phyloP scores from a whole-genome alignment of 2,888 invertebrate genomes.

The Spialia ferax region DNA sequence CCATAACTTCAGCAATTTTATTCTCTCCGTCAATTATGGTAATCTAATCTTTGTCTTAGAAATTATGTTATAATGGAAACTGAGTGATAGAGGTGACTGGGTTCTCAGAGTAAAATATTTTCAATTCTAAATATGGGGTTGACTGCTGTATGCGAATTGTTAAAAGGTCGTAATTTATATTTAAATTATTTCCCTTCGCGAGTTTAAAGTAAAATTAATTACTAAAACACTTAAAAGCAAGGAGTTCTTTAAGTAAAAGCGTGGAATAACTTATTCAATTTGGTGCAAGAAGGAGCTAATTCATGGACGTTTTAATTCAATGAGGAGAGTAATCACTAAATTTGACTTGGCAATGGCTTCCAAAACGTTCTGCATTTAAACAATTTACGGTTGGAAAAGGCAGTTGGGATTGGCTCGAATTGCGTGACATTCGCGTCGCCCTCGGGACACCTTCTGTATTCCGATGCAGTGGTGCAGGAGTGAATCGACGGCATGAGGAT shows the following conservation, averaged over 20 bases:
- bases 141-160: neutral
- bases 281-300: constrained; percentile 40
- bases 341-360: constrained; percentile 40
- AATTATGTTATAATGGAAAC: too few species aligned
- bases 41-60: too few species aligned
- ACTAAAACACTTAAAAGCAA: constrained; percentile 39
- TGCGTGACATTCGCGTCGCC: constrained; percentile 25
- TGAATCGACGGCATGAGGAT: constrained; percentile 30
- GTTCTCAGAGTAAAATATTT: too few species aligned
- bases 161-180: constrained; percentile 27
- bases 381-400: constrained; percentile 36
- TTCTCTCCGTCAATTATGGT: too few species aligned
- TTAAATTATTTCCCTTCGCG: constrained; percentile 19
- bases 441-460: constrained; percentile 38
- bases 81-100: too few species aligned
- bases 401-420: constrained; percentile 19
- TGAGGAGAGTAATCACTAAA: constrained; percentile 38
- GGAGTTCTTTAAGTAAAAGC: constrained; percentile 40
- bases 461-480: constrained; percentile 24
- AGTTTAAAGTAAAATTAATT: constrained; percentile 34
- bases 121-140: neutral
- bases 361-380: constrained; percentile 40
- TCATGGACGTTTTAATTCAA: constrained; percentile 41
- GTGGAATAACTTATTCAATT: constrained; percentile 40
- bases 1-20: too few species aligned